Percentiles rank a stretch among this genome's conserved stretches.
Evolutionary conservation across 2,888 invertebrate species (phyloP).

Genomic region (Meghimatium bilineatum): DNA sequence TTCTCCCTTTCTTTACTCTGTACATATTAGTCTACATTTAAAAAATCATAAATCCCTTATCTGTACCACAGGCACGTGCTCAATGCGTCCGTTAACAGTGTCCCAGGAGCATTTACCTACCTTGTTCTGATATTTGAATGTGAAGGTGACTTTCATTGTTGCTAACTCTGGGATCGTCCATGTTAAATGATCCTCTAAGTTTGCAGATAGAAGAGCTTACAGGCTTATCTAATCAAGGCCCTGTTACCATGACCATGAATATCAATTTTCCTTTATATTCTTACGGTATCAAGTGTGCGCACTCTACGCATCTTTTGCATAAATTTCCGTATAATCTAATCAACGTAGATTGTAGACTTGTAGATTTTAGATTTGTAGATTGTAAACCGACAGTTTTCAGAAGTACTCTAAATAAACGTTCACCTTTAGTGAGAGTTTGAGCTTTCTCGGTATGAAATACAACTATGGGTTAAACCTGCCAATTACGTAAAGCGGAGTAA

Average conservation of each 20-base stretch:
- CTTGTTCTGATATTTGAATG: neutral
- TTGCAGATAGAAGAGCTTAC: neutral
- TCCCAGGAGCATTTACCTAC: neutral
- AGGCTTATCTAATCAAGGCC: neutral
- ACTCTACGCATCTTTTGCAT: neutral
- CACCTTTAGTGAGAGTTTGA: too few species aligned
- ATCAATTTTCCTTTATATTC: neutral
- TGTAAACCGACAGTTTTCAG: too few species aligned
- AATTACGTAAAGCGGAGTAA: too few species aligned
- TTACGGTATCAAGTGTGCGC: neutral
- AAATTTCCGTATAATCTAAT: neutral
- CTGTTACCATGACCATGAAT: neutral
- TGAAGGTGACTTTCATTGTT: conserved; percentile 10
- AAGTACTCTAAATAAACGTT: too few species aligned
- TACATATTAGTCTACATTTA: neutral
- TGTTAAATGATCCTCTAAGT: neutral
- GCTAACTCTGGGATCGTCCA: neutral
- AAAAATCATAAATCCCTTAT: neutral
- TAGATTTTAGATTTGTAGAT: too few species aligned
- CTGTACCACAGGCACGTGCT: neutral
- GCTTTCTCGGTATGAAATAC: too few species aligned
- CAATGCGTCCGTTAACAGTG: neutral
- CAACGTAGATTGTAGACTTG: too few species aligned
- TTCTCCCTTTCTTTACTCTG: neutral
- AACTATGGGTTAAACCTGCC: too few species aligned